phyloP scores from a whole-genome alignment of 2,113 vertebrate species.

The Phasianus colchicus region DNA sequence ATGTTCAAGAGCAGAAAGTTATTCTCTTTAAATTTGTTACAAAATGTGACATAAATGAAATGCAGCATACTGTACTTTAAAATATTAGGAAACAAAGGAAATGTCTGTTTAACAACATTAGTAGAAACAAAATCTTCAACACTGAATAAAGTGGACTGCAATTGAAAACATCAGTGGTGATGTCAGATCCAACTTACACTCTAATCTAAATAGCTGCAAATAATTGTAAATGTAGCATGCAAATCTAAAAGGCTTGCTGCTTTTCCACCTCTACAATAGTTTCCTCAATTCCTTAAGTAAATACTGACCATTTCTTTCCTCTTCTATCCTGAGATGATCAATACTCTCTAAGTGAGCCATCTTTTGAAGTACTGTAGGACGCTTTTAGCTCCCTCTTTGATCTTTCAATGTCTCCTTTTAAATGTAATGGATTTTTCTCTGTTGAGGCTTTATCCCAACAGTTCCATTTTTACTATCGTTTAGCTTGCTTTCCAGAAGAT shows the following conservation, averaged over 20 bases:
- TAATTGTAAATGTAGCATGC: rapidly evolving
- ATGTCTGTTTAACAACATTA: background rate
- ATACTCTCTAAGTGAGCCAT: conserved; percentile 22
- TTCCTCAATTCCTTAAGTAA: conserved; percentile 33
- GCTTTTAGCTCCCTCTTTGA: conserved; percentile 46
- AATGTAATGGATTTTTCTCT: conserved; percentile 45
- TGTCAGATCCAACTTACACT: background rate
- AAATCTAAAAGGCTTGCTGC: background rate
- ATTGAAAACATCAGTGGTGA: background rate
- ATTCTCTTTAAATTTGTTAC: background rate
- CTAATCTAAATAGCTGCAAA: conserved; percentile 17
- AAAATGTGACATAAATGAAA: background rate
- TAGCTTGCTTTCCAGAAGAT: conserved; percentile 17
- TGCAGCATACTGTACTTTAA: background rate
- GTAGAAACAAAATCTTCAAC: background rate
- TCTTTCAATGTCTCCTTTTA: conserved; percentile 60
- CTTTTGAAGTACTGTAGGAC: conserved; percentile 51
- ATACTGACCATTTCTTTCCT: conserved; percentile 50
- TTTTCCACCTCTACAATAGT: background rate
- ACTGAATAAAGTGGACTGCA: background rate
- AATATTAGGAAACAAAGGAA: background rate
- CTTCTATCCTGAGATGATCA: conserved; percentile 35
- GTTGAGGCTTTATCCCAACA: conserved; percentile 11
- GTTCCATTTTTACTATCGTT: conserved; percentile 4
- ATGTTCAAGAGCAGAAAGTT: background rate